phyloP scores from a whole-genome alignment of 2,113 vertebrate genomes.

The Zosterops pallidus region DNA sequence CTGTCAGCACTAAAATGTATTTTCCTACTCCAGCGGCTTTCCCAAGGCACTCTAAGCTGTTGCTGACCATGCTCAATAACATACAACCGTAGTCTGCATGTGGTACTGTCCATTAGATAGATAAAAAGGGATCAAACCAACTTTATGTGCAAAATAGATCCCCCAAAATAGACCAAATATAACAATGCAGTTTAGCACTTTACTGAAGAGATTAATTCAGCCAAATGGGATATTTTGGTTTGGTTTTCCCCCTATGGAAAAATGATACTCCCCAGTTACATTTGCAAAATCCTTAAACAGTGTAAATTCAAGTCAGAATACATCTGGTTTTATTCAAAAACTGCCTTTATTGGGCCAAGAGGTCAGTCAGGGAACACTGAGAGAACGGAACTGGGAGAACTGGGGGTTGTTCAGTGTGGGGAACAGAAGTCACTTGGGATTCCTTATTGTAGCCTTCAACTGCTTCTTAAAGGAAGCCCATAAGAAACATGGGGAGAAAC shows the following conservation, averaged over 20 bases:
- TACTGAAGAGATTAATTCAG: neutral
- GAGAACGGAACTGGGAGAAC: neutral
- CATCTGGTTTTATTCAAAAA: neutral
- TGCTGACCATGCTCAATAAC: neutral
- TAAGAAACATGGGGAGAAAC: neutral
- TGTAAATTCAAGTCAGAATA: neutral
- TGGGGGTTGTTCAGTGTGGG: neutral
- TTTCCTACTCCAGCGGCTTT: neutral
- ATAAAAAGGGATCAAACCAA: neutral
- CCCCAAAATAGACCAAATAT: fast-evolving
- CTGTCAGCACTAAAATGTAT: neutral
- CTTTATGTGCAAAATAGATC: neutral
- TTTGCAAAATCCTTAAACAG: neutral
- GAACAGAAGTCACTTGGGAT: neutral
- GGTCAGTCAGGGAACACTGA: neutral
- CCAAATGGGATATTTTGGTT: neutral
- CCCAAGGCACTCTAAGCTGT: neutral
- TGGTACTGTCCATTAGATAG: neutral
- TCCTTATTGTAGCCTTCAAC: neutral
- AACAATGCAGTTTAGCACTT: neutral
- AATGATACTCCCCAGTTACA: neutral
- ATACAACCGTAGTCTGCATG: fast-evolving
- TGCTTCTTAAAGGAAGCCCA: neutral
- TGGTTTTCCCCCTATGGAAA: neutral
- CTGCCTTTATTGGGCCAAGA: neutral